Conservation (phyloP, 2,113 vertebrate species). For the Microtus ochrogaster region DNA sequence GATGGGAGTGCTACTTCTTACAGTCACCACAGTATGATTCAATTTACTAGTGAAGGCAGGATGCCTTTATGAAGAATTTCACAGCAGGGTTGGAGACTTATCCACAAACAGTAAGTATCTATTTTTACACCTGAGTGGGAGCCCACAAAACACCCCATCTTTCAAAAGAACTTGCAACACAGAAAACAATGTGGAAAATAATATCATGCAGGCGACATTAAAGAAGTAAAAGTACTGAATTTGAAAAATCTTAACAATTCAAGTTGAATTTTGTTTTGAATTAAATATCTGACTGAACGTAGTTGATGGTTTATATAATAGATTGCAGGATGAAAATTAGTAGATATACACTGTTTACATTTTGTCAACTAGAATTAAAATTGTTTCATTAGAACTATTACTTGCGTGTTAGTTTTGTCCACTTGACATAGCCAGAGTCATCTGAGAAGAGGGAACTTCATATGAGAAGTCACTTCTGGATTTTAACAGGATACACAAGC, state of each 20-base stretch:
- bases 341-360: not conserved
- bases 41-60: conserved; percentile 57
- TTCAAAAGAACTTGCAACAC: conserved; percentile 10
- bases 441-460: not conserved
- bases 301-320: not conserved
- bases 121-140: conserved; percentile 64
- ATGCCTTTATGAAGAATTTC: conserved; percentile 69
- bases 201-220: not conserved
- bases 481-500: not conserved
- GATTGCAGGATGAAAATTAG: not conserved
- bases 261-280: not conserved
- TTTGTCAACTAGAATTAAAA: not conserved
- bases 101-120: conserved; percentile 52
- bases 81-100: conserved; percentile 61
- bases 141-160: not conserved
- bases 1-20: conserved; percentile 45
- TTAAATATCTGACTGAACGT: not conserved
- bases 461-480: not conserved
- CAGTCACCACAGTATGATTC: conserved; percentile 62
- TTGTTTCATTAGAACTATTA: not conserved
- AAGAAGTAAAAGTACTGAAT: not conserved
- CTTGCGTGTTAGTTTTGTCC: not conserved
- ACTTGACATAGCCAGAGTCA: not conserved
- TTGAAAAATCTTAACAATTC: conserved; percentile 5
- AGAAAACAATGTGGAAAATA: conserved; percentile 2